These are phyloP conservation scores for Heliconius charithonia DNA, from an alignment of 2,888 invertebrate genomes.

Conservation along the genomic window DNA sequence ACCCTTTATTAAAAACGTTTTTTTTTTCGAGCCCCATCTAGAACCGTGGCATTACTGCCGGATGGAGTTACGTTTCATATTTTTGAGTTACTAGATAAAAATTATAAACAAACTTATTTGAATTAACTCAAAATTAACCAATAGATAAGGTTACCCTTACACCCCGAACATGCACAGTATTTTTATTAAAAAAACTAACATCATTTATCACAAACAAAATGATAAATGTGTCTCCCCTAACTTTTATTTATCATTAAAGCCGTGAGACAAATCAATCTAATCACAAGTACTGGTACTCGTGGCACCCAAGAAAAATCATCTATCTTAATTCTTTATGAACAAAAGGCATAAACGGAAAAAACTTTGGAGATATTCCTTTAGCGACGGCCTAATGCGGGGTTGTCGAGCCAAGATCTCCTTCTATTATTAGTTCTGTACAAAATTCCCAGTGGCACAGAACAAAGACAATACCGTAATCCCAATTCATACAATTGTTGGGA, in stretches of 20 bases:
- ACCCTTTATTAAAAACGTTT: too few relatives aligned
- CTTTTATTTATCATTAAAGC: not conserved
- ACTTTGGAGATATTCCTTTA: slow-evolving; percentile 32
- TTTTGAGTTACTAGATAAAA: too few relatives aligned
- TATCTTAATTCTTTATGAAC: slow-evolving; percentile 35
- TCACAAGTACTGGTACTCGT: not conserved
- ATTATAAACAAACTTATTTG: too few relatives aligned
- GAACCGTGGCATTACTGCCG: too few relatives aligned
- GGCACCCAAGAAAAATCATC: slow-evolving; percentile 23
- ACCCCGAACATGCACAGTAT: too few relatives aligned
- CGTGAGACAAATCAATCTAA: slow-evolving; percentile 29
- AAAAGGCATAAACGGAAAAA: slow-evolving; percentile 31
- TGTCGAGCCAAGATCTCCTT: slow-evolving; percentile 31
- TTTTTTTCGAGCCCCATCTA: too few relatives aligned
- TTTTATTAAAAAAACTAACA: too few relatives aligned
- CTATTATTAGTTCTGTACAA: slow-evolving; percentile 30
- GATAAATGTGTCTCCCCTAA: not conserved
- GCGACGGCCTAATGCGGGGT: slow-evolving; percentile 35
- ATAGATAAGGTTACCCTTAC: too few relatives aligned
- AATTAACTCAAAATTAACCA: too few relatives aligned
- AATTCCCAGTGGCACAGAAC: slow-evolving; percentile 30
- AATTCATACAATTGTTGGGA: slow-evolving; percentile 29
- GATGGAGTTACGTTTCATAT: too few relatives aligned
- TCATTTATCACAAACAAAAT: too few relatives aligned
- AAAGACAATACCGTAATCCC: slow-evolving; percentile 26